Evolutionary conservation across 2,797 vertebrate species (phyloP), one percentile per base, ranked within the genome.

Genomic region (Mus caroli): DNA sequence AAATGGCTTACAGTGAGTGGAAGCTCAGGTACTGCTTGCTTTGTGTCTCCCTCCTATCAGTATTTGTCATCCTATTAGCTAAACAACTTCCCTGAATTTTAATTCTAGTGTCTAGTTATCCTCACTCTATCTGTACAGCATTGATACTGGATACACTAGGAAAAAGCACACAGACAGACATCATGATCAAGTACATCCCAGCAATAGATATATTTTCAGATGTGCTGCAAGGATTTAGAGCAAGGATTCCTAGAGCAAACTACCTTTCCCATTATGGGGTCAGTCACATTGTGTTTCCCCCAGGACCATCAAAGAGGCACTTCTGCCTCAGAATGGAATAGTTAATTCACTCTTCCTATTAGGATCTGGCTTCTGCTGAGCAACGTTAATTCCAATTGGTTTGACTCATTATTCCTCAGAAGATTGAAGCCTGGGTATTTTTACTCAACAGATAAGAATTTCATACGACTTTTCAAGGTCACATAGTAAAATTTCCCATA

Each of bases 341-440:
- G 50, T 78, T 88, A 85, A 90, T 90, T n/a, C 78, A 58, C 52
- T 95, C 58, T 87, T 94, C 46, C 54, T 69, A 13, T 80, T 90
- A 24, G 22, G 20, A 26, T 84, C 10, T 34, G 75, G 8, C 34
- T 85, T 13, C 10, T 89, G 84, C 69, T 92, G 54, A 89, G 64
- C 67, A 78, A 86, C 92, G 76, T 88, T 94, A 46, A 62, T 97
- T 97, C 88, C 83, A 92, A 92, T 96, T 86, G 77, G 37, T 95
- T 97, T 96, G 94, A 96, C 75, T 95, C 95, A 95, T 97, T 96
- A 95, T 96, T 97, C 60, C 10, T 89, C 60, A 88, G 78, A 96
- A 93, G 88, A 95, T 92, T 94, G 94, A 95, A 89, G n/a, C 3
- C 69, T 84, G 79, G 62, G 13, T 92, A 91, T 84, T 97, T 97